A percentile compares a stretch with the other conserved stretches of the same genome.
Conservation (phyloP, 2,888 invertebrate genomes). For the Tipula lateralis region DNA sequence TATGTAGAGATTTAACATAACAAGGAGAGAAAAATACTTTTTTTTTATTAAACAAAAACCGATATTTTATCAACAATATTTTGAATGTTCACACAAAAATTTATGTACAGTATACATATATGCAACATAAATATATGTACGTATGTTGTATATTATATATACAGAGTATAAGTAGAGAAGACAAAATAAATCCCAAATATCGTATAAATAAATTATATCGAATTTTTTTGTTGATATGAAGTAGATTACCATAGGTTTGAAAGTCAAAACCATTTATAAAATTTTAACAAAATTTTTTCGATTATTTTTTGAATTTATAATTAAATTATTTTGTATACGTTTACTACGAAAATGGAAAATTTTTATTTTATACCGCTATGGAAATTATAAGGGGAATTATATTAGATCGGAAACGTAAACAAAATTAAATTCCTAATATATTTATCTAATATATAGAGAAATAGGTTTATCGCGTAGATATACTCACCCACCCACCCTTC, state of each 20-base stretch:
- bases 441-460: background rate
- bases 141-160: background rate
- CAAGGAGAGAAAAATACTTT: background rate
- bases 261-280: constrained; percentile 5
- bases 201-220: background rate
- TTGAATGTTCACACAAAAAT: constrained; percentile 28
- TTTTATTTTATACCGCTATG: background rate
- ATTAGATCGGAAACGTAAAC: background rate
- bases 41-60: constrained; percentile 4
- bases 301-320: background rate
- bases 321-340: background rate
- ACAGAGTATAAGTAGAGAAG: background rate
- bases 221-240: constrained; percentile 5
- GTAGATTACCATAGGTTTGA: constrained; percentile 19
- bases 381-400: background rate
- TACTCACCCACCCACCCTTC: no score
- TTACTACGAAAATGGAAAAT: background rate
- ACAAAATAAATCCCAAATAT: constrained; percentile 19
- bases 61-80: constrained; percentile 29
- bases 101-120: background rate
- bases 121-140: background rate
- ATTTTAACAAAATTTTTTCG: background rate
- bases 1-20: constrained; percentile 6
- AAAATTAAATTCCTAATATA: background rate
- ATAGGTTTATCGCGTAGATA: background rate